Percentiles rank a stretch among this genome's conserved stretches.
phyloP scores from a whole-genome alignment of 92 coral and sea anemone genomes.

The Metridium senile region DNA sequence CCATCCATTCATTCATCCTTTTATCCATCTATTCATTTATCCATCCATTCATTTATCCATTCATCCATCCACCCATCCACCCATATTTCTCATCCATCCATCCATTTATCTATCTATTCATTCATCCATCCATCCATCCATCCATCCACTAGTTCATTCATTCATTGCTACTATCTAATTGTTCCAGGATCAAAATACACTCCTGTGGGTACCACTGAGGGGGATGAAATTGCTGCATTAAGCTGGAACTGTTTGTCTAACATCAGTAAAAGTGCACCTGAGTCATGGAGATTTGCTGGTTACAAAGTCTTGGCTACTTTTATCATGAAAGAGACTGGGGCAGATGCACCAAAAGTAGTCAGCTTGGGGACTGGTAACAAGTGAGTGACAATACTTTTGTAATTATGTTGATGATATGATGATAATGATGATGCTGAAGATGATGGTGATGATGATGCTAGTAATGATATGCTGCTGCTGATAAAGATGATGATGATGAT shows the following conservation, averaged over 20 bases:
- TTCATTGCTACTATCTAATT: not conserved
- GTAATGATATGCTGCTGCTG: no score
- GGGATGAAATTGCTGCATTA: slow-evolving; percentile 75
- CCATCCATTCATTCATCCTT: no score
- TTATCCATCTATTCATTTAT: no score
- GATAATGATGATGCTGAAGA: no score
- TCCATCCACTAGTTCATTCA: not conserved
- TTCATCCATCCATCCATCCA: not conserved
- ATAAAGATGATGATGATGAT: no score
- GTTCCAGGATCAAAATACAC: slow-evolving; percentile 39
- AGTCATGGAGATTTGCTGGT: slow-evolving; percentile 81
- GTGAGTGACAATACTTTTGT: slow-evolving; percentile 34
- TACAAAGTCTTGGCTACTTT: slow-evolving; percentile 78
- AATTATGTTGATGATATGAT: no score
- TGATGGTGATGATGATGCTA: no score
- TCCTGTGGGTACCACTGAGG: slow-evolving; percentile 66
- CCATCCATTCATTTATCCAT: no score
- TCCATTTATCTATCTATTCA: not conserved
- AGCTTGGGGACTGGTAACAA: slow-evolving; percentile 96
- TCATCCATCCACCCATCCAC: not conserved
- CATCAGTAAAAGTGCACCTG: slow-evolving; percentile 70
- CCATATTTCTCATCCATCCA: not conserved
- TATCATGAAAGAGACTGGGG: slow-evolving; percentile 68
- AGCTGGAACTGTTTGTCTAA: slow-evolving; percentile 72
- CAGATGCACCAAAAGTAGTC: slow-evolving; percentile 60